phyloP scores from a whole-genome alignment of 2,888 invertebrate species.

The Tenthredo notha region DNA sequence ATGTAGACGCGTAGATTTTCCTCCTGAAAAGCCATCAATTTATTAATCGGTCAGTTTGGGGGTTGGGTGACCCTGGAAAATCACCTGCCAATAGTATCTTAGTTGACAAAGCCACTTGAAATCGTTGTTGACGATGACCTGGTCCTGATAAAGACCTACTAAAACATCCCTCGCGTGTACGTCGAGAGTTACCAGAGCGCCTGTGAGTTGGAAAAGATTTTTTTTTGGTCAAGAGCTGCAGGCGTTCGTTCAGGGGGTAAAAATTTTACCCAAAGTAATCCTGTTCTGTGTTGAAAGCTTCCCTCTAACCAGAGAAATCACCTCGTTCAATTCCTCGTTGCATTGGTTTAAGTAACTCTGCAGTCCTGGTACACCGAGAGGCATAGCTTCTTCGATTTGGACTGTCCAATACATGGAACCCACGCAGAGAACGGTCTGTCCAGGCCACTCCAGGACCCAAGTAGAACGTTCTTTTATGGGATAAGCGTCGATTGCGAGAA shows the following conservation, averaged over 20 bases:
- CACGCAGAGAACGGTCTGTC: slow-evolving; percentile 92
- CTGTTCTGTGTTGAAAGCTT: slow-evolving; percentile 92
- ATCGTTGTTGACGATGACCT: slow-evolving; percentile 87
- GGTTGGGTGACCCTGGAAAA: background rate
- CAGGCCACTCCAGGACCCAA: slow-evolving; percentile 96
- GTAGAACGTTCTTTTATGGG: slow-evolving; percentile 82
- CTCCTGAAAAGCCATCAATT: slow-evolving; percentile 76
- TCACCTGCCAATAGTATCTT: slow-evolving; percentile 91
- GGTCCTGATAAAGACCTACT: slow-evolving; percentile 83
- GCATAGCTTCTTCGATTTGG: slow-evolving; percentile 91
- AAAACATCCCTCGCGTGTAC: slow-evolving; percentile 96
- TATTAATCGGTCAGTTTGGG: slow-evolving; percentile 27
- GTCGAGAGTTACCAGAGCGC: slow-evolving; percentile 94
- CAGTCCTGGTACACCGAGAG: slow-evolving; percentile 81
- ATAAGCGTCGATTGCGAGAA: slow-evolving; percentile 87
- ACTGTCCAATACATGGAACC: slow-evolving; percentile 94
- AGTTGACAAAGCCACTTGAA: slow-evolving; percentile 95
- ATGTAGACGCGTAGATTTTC: slow-evolving; percentile 87
- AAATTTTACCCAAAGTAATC: slow-evolving; percentile 87
- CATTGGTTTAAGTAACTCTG: slow-evolving; percentile 86
- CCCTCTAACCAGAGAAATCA: slow-evolving; percentile 92
- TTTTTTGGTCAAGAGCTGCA: background rate
- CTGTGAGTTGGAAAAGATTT: slow-evolving; percentile 76
- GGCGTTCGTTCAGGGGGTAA: background rate
- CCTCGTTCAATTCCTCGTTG: slow-evolving; percentile 89